Evolutionary conservation across 2,888 invertebrate species (phyloP).

Genomic region (Platynereis dumerilii): DNA sequence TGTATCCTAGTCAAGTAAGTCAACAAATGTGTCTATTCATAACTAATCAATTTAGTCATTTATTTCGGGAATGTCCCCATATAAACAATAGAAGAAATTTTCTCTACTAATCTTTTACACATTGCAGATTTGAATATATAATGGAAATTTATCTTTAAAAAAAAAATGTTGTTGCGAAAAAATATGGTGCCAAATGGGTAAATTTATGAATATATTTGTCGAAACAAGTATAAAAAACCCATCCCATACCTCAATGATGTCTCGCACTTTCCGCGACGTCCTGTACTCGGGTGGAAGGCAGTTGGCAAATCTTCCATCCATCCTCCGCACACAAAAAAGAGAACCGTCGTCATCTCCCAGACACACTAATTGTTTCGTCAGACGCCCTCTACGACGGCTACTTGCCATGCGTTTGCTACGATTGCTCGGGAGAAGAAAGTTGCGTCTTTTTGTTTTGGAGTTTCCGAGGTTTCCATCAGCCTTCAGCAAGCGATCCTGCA

Average conservation of each 20-base stretch:
- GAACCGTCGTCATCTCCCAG: slow-evolving; percentile 50
- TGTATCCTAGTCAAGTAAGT: too few relatives aligned
- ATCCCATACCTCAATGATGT: slow-evolving; percentile 70
- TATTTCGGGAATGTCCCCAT: too few relatives aligned
- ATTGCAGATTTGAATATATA: too few relatives aligned
- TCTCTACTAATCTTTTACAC: too few relatives aligned
- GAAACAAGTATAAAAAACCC: too few relatives aligned
- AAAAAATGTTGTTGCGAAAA: too few relatives aligned
- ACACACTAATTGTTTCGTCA: slow-evolving; percentile 53
- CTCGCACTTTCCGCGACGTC: slow-evolving; percentile 68
- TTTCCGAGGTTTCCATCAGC: slow-evolving; percentile 15
- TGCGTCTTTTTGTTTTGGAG: background rate
- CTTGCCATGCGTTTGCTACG: slow-evolving; percentile 40
- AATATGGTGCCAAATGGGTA: too few relatives aligned
- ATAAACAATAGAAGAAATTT: too few relatives aligned
- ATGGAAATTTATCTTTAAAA: too few relatives aligned
- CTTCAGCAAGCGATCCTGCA: slow-evolving; percentile 21
- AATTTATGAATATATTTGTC: too few relatives aligned
- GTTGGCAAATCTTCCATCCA: slow-evolving; percentile 60
- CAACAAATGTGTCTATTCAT: too few relatives aligned
- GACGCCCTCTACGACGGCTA: slow-evolving; percentile 48
- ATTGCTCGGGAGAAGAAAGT: slow-evolving; percentile 14
- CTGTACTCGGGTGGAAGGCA: slow-evolving; percentile 70
- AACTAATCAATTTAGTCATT: background rate
- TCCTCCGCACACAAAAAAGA: slow-evolving; percentile 12